Base-by-base conservation (phyloP, 2,888 invertebrate species). In the Crossocerus cetratus region DNA sequence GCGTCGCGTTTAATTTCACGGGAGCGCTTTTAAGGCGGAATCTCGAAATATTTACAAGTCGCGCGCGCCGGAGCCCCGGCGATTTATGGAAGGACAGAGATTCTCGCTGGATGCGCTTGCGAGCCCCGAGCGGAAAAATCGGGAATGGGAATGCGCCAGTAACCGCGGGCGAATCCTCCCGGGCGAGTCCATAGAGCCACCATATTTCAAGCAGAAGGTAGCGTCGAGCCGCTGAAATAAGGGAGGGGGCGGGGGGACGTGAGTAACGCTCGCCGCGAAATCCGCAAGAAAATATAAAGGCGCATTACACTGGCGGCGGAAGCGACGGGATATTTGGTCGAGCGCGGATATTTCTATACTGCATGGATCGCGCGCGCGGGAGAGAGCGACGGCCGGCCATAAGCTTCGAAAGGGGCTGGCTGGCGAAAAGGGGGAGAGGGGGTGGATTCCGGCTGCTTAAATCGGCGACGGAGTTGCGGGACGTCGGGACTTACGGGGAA, bases 271-370 rank as follows among this genome's bases (percentile, higher is more conserved):
- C 32, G 32, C 32, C 3, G 32, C 66, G 60, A 76, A 63, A 76
- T 71, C 67, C 72, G 71, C 65, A 74, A 82, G 81, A 78, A 82
- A 82, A 76, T 82, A 78, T 56, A 69, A 74, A 64, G 67, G 67
- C 43, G 23, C 72, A 68, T 80, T 71, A 76, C 65, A 63, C 49
- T 70, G 63, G 53, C 72, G 82, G 80, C 76, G 74, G 60, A 62
- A 32, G 32, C 5, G 32, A 32, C 32, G 32, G 72, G 82, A 78
- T 81, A 80, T 72, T 72, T 68, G 58, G n/a, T 3, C 14, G 49
- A 49, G 32, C 32, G 32, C 32, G 69, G 82, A 78, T 81, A 82
- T 72, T 72, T 69, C 55, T 43, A n/a, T n/a, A 42, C 59, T 67
- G 72, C 80, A 80, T 77, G 72, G 65, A 80, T 78, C 78, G 68